Evolutionary conservation across 2,797 vertebrate genomes (phyloP), one percentile per base, ranked within the genome.

Genomic region (Hypotaenidia philippensis): DNA sequence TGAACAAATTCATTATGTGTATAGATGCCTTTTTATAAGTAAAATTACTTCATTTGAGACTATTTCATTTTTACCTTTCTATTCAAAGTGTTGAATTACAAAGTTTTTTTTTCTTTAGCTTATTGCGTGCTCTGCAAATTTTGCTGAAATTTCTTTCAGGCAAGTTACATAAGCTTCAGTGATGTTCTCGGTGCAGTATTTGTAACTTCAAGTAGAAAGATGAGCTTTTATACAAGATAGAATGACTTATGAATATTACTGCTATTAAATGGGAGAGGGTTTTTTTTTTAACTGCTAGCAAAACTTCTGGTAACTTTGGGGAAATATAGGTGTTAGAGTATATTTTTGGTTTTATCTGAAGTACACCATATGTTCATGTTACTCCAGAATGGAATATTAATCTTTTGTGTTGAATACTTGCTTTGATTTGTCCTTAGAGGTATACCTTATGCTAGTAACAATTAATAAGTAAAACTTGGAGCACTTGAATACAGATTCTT

Each of bases 131-230:
- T 78, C 23, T 55, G 53, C 44, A 90, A 88, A 92, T 92, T 92
- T 93, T 69, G 72, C 47, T 77, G 76, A 45, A 87, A 87, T 75
- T 93, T 93, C 38, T 93, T 91, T 92, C 72, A 95, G 83, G 34
- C 27, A 87, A 94, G 52, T 93, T 83, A 12, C 72, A 74, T 68
- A 89, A 94, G n/a, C 21, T 81, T 68, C 69, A 61, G 4, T 74
- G 89, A 74, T 71, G 93, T 89, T 27, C 47, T 59, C 13, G 47
- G 15, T 60, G 57, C 23, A 23, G 19, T 74, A 78, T 88, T 94
- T 50, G 20, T 21, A 93, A 78, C 26, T 89, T 41, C 41, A 69
- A 40, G 94, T 83, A 95, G 34, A 65, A 87, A 57, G 8, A 21
- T 70, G 76, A 47, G 29, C 7, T 90, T 83, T 85, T 87, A 40